Base-by-base conservation (phyloP, 2,888 invertebrate species). In the Diarsia dahlii region DNA sequence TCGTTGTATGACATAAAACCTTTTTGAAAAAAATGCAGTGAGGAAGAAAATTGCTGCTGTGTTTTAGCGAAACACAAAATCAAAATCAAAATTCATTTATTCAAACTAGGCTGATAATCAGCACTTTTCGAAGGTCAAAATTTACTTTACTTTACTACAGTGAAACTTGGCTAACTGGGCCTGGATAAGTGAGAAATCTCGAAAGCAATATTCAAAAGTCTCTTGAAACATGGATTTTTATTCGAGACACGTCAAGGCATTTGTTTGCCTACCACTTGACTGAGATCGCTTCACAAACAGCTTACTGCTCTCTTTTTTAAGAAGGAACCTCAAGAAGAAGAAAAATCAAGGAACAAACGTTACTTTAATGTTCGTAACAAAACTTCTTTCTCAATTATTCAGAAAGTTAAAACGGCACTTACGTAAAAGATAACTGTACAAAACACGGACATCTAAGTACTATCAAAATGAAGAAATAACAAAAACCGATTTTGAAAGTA, bases 191-290 rank as follows among this genome's bases (percentile, higher is more conserved):
- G n/a, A n/a, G n/a, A n/a, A n/a, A n/a, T n/a, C n/a, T n/a, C n/a
- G n/a, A n/a, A n/a, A n/a, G n/a, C n/a, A n/a, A n/a, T n/a, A n/a
- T 6, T 63, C 18, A 18, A 13, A 50, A 60, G 48, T 34, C n/a
- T 20, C 15, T 52, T 54, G 15, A 65, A 39, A 73, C 45, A 79
- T 71, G 69, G 50, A 60, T 73, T 75, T 67, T 66, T 76, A 73
- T 78, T 81, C 50, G 34, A 23, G 63, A 65, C 64, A 76, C 54
- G 52, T 12, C 13, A 28, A 39, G 45, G 18, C 23, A n/a, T 74
- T 34, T 46, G 66, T 82, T 74, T 85, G 60, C 56, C 39, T 54
- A 58, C 62, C 56, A 52, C 71, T 81, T 71, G 56, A 52, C 50
- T 66, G 28, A 63, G 63, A 78, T 68, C 39, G 60, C 50, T 76